Evolutionary conservation across 2,888 invertebrate species (phyloP).

Genomic region (Seira sanloemensis): DNA sequence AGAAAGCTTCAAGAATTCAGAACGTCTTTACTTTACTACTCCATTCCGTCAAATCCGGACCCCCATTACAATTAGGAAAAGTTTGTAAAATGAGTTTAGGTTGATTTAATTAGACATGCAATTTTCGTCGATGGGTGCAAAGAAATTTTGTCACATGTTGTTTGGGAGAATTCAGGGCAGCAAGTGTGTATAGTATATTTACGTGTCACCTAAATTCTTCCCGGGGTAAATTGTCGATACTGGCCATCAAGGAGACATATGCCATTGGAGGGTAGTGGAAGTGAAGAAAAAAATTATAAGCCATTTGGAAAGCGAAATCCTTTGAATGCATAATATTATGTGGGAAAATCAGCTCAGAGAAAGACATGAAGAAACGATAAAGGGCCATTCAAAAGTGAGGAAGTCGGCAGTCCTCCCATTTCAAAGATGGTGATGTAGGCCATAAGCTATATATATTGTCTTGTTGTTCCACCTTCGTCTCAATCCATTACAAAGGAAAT

Average conservation of each 20-base stretch:
- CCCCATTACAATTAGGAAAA: background rate
- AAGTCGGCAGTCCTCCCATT: background rate
- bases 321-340: background rate
- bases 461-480: background rate
- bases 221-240: background rate
- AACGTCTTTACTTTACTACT: background rate
- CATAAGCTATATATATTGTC: background rate
- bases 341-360: background rate
- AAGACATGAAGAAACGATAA: background rate
- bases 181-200: too few species aligned
- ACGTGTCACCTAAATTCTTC: too few species aligned
- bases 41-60: background rate
- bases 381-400: background rate
- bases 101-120: background rate
- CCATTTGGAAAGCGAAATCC: background rate
- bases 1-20: background rate
- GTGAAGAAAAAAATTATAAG: background rate
- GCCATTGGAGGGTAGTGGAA: background rate
- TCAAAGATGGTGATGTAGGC: constrained; percentile 3
- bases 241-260: background rate
- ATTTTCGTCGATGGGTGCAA: too few species aligned
- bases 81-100: background rate
- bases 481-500: constrained; percentile 31
- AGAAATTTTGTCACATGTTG: too few species aligned
- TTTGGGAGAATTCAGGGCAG: too few species aligned